Percentiles rank a stretch among this genome's conserved stretches.
Conservation (phyloP, 2,797 vertebrate genomes). For the Sebastes vulpes region DNA sequence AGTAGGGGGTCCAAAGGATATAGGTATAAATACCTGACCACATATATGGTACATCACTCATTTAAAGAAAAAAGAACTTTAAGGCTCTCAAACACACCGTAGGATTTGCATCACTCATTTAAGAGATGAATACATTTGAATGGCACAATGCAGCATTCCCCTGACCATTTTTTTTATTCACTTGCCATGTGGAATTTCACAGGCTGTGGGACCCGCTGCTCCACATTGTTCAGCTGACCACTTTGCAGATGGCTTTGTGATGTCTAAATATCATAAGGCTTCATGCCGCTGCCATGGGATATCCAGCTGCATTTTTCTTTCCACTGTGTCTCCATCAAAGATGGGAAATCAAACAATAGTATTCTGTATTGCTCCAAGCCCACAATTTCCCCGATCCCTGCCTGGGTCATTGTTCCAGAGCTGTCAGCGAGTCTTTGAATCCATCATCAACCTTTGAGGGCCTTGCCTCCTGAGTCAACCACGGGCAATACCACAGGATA, state of each 20-base stretch:
- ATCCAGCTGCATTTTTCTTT: constrained; percentile 61
- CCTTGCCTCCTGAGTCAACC: constrained; percentile 57
- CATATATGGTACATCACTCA: not conserved
- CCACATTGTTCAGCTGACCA: constrained; percentile 50
- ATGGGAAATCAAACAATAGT: constrained; percentile 79
- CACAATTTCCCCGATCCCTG: constrained; percentile 57
- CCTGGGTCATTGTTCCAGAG: constrained; percentile 69
- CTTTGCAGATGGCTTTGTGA: constrained; percentile 57
- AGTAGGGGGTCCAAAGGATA: not conserved
- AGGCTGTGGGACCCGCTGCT: constrained; percentile 17
- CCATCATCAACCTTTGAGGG: constrained; percentile 70
- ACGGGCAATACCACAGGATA: constrained; percentile 65
- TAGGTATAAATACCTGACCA: not conserved
- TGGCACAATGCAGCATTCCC: constrained; percentile 27
- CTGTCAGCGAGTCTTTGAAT: constrained; percentile 75
- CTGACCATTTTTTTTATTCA: constrained; percentile 23
- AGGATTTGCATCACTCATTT: constrained; percentile 38
- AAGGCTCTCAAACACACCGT: constrained; percentile 12
- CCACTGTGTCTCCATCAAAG: constrained; percentile 59
- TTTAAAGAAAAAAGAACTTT: not conserved
- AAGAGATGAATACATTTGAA: constrained; percentile 32
- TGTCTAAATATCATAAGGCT: constrained; percentile 40
- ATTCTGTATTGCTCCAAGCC: constrained; percentile 44
- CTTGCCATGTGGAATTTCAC: constrained; percentile 35
- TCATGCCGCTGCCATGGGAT: constrained; percentile 30